phyloP scores from a whole-genome alignment of 2,797 vertebrate species.

The Allobates femoralis region DNA sequence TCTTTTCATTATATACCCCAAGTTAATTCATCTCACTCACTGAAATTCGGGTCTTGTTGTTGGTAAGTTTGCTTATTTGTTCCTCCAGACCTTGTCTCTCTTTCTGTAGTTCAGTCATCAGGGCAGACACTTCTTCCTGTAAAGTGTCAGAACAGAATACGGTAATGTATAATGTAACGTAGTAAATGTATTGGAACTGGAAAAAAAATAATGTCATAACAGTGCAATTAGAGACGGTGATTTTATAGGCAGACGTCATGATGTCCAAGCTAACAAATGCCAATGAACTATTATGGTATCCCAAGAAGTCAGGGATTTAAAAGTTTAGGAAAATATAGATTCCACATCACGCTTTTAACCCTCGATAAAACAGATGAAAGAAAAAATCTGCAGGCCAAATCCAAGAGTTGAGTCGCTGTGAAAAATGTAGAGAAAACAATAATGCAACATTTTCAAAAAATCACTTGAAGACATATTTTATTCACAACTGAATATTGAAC shows the following conservation, averaged over 20 bases:
- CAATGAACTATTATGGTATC: neutral
- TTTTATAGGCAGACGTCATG: neutral
- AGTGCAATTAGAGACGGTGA: too few species aligned
- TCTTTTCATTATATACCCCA: neutral
- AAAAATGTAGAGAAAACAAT: too few species aligned
- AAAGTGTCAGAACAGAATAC: neutral
- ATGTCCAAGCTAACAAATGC: neutral
- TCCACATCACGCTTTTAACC: too few species aligned
- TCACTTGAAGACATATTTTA: too few species aligned
- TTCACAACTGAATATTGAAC: too few species aligned
- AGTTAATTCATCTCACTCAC: constrained; percentile 16
- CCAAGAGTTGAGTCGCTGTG: too few species aligned
- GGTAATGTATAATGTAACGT: neutral
- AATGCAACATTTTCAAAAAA: too few species aligned
- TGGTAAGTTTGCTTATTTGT: constrained; percentile 81
- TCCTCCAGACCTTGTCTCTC: constrained; percentile 79
- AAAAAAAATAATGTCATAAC: neutral
- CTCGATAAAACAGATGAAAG: too few species aligned
- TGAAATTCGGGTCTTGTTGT: constrained; percentile 81
- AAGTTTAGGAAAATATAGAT: neutral
- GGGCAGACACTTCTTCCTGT: constrained; percentile 83
- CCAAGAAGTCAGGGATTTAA: neutral
- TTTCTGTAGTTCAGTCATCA: constrained; percentile 79
- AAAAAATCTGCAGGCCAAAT: too few species aligned
- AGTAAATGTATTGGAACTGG: neutral